These are phyloP conservation scores for Mycalesis mineus DNA, from an alignment of 2,888 invertebrate species.

Conservation along the genomic window DNA sequence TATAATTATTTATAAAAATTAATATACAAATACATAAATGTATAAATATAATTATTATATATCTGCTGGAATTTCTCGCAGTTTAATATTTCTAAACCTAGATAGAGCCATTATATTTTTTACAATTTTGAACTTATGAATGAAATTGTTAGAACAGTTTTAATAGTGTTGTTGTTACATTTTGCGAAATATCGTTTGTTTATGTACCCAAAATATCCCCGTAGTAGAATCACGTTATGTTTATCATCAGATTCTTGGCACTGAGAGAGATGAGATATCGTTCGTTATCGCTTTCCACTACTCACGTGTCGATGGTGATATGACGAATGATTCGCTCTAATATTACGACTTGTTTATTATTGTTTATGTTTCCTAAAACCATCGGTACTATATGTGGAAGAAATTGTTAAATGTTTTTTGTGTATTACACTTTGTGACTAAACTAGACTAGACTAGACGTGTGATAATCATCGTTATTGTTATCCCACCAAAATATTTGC, in stretches of 20 bases:
- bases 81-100: too few relatives aligned
- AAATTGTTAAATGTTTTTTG: too few relatives aligned
- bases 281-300: slow-evolving; percentile 5
- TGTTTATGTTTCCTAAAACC: background rate
- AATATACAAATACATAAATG: too few relatives aligned
- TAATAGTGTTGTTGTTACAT: background rate
- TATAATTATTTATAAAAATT: too few relatives aligned
- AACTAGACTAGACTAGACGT: too few relatives aligned
- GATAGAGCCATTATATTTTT: background rate
- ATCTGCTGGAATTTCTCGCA: too few relatives aligned
- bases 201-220: background rate
- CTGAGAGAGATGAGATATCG: slow-evolving; percentile 6
- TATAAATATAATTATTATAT: too few relatives aligned
- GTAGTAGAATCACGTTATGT: slow-evolving; percentile 7
- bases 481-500: too few relatives aligned
- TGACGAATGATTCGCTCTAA: slow-evolving; percentile 13
- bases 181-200: slow-evolving; percentile 4
- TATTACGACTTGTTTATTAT: background rate
- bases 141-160: background rate
- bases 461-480: too few relatives aligned
- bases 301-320: slow-evolving; percentile 1
- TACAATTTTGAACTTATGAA: background rate
- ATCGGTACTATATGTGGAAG: background rate
- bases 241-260: slow-evolving; percentile 17
- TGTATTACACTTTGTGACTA: background rate